Percentiles rank a stretch among this genome's conserved stretches.
phyloP scores from a whole-genome alignment of 1,140 invertebrate species.

The Aphelinus certus region DNA sequence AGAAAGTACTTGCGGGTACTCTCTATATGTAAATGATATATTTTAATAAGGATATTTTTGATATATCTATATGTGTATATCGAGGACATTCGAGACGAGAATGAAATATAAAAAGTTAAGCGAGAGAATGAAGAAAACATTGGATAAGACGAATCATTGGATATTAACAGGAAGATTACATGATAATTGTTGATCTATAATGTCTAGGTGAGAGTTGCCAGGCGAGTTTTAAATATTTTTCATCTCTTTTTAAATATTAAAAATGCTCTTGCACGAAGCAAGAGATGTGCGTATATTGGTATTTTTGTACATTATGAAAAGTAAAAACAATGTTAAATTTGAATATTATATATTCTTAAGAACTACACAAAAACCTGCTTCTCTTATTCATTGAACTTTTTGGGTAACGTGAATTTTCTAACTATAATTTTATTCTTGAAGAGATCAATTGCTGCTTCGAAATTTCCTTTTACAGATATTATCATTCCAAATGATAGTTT shows the following conservation, averaged over 20 bases:
- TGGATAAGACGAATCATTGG: slow-evolving; percentile 27
- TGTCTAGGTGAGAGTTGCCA: slow-evolving; percentile 11
- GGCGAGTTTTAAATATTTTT: slow-evolving; percentile 20
- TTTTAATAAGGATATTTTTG: slow-evolving; percentile 67
- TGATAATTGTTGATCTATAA: slow-evolving; percentile 40
- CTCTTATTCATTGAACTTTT: not conserved
- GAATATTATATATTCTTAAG: not conserved
- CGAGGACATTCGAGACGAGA: slow-evolving; percentile 59
- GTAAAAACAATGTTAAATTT: not conserved
- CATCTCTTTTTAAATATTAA: not conserved
- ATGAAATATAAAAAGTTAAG: slow-evolving; percentile 16
- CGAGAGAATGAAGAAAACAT: slow-evolving; percentile 14
- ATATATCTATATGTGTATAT: slow-evolving; percentile 64
- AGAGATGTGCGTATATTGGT: not conserved
- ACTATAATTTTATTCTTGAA: slow-evolving; percentile 22
- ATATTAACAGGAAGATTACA: slow-evolving; percentile 32
- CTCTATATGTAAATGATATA: slow-evolving; percentile 60
- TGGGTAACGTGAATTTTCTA: not conserved
- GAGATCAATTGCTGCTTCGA: not conserved
- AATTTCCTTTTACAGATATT: too few relatives aligned
- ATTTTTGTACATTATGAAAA: slow-evolving; percentile 5
- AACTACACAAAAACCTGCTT: too few relatives aligned
- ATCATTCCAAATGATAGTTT: too few relatives aligned
- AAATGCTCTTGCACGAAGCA: not conserved
- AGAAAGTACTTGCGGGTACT: slow-evolving; percentile 57